phyloP scores from a whole-genome alignment of 1,140 invertebrate genomes.

The Pantala flavescens region DNA sequence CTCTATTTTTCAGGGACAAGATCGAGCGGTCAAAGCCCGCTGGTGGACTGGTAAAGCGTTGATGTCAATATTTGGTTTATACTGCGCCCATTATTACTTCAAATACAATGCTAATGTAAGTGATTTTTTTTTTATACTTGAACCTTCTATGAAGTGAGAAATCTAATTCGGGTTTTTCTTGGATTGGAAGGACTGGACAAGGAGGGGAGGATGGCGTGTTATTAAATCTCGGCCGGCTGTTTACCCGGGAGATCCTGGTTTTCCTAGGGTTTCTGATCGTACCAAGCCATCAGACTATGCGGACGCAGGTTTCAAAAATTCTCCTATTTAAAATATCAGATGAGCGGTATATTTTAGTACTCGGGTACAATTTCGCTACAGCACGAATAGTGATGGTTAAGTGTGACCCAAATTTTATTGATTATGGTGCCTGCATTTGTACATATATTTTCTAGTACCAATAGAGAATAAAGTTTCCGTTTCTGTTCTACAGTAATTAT shows the following conservation, averaged over 20 bases:
- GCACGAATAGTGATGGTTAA: too few species aligned
- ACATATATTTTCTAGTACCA: too few species aligned
- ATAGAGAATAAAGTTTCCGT: too few species aligned
- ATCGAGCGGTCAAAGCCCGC: conserved; percentile 42
- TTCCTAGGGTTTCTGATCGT: conserved; percentile 45
- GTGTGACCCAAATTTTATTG: too few species aligned
- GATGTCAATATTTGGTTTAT: conserved; percentile 38
- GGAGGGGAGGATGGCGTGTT: conserved; percentile 54
- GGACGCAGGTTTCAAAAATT: conserved; percentile 53
- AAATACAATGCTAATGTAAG: conserved; percentile 68
- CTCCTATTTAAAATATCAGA: conserved; percentile 35
- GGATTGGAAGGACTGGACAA: conserved; percentile 52
- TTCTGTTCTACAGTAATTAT: too few species aligned
- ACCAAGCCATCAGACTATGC: conserved; percentile 49
- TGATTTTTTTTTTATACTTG: conserved; percentile 22
- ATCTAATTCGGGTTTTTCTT: not conserved
- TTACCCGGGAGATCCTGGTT: conserved; percentile 52
- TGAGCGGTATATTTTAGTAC: too few species aligned
- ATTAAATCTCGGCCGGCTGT: conserved; percentile 38
- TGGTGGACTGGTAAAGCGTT: conserved; percentile 51
- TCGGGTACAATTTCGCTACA: too few species aligned
- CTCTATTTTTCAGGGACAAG: conserved; percentile 41
- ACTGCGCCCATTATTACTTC: conserved; percentile 54
- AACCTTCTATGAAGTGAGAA: not conserved
- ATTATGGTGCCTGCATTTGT: too few species aligned